Percentiles rank a stretch among this genome's conserved stretches.
These are phyloP conservation scores for Synanthedon formicaeformis DNA, from an alignment of 2,888 invertebrate genomes.

Conservation along the genomic window DNA sequence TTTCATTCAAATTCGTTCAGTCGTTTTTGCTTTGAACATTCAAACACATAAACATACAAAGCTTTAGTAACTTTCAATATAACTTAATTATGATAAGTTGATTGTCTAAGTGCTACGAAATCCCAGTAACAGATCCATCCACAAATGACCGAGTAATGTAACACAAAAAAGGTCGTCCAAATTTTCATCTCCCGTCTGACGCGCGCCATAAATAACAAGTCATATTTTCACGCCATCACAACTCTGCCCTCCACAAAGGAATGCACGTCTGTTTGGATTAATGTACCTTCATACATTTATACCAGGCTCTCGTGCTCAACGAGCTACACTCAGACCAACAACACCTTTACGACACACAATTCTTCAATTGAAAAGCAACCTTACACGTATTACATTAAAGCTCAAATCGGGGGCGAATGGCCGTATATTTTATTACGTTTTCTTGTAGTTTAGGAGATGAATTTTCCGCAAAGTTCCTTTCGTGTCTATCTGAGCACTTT, in stretches of 20 bases:
- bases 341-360: constrained; percentile 11
- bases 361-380: constrained; percentile 13
- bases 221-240: constrained; percentile 69
- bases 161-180: constrained; percentile 23
- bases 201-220: constrained; percentile 56
- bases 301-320: constrained; percentile 44
- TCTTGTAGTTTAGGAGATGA: constrained; percentile 28
- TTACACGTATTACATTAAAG: neutral
- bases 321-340: constrained; percentile 26
- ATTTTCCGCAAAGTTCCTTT: constrained; percentile 63
- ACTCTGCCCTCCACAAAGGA: constrained; percentile 60
- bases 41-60: no score
- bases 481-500: constrained; percentile 67
- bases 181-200: constrained; percentile 34
- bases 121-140: no score
- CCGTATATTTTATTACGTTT: constrained; percentile 17
- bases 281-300: constrained; percentile 67
- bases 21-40: no score
- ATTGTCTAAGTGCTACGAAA: no score
- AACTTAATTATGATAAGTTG: no score
- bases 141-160: constrained; percentile 7
- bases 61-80: no score
- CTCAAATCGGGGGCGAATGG: constrained; percentile 5
- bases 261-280: constrained; percentile 64
- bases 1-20: no score